A percentile compares a stretch with the other conserved stretches of the same genome.
Conservation (phyloP, 2,888 invertebrate species). For the Pecten maximus region DNA sequence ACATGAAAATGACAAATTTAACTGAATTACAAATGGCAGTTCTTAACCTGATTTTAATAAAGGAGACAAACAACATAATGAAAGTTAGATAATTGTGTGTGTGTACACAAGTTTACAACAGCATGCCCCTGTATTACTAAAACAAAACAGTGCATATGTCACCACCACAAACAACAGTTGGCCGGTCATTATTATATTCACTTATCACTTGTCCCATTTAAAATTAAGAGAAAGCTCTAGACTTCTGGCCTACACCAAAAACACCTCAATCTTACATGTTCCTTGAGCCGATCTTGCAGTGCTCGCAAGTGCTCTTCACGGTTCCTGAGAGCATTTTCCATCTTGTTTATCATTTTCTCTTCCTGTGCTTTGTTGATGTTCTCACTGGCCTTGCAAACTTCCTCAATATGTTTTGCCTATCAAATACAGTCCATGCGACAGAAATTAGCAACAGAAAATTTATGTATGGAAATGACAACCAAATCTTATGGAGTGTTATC, state of each 20-base stretch:
- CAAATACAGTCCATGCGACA: conserved; percentile 50
- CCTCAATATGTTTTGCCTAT: conserved; percentile 79
- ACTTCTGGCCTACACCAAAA: background rate
- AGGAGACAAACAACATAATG: background rate
- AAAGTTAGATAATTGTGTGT: background rate
- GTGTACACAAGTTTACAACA: background rate
- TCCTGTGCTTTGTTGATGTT: conserved; percentile 89
- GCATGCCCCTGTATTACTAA: background rate
- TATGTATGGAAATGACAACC: conserved; percentile 28
- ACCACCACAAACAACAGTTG: conserved; percentile 33
- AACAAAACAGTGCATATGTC: background rate
- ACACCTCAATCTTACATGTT: conserved; percentile 85
- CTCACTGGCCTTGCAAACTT: conserved; percentile 85
- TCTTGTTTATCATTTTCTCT: conserved; percentile 88
- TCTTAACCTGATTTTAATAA: background rate
- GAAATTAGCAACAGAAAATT: conserved; percentile 38
- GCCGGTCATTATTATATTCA: background rate
- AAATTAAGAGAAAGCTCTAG: background rate
- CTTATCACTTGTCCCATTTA: background rate
- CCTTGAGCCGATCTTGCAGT: conserved; percentile 94
- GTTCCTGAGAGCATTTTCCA: conserved; percentile 93
- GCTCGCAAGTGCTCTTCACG: conserved; percentile 95
- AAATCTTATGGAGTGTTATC: background rate
- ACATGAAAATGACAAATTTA: no score
- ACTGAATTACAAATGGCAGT: background rate